These are phyloP conservation scores for Apostichopus californicus DNA, from an alignment of 35 echinoderm and acorn worm genomes.

Conservation along the genomic window DNA sequence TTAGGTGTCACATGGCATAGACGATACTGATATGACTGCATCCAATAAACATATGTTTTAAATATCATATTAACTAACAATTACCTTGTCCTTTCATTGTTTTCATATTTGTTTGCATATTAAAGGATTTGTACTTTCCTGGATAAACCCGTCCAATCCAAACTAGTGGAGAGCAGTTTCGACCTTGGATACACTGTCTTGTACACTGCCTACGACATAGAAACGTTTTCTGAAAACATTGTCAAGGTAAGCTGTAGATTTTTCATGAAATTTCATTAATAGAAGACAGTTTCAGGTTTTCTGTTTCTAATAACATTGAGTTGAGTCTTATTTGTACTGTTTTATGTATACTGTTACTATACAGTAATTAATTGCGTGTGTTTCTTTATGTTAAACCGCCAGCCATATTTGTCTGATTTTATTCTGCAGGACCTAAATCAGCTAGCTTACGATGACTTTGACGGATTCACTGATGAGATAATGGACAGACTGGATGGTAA, in stretches of 20 bases:
- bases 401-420: background rate
- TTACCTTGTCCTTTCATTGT: background rate
- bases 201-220: conserved; percentile 8
- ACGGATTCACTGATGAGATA: background rate
- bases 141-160: background rate
- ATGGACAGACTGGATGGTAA: conserved; percentile 5
- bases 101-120: background rate
- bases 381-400: too few relatives aligned
- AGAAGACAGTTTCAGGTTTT: too few relatives aligned
- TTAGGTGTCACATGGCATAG: too few relatives aligned
- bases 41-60: too few relatives aligned
- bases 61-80: too few relatives aligned
- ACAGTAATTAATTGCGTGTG: too few relatives aligned
- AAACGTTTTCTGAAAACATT: conserved; percentile 3
- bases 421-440: background rate
- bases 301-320: too few relatives aligned
- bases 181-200: background rate
- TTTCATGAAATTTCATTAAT: background rate
- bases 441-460: conserved; percentile 1
- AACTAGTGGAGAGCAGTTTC: background rate
- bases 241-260: background rate
- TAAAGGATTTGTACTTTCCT: background rate
- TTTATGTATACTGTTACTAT: too few relatives aligned
- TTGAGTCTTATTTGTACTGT: too few relatives aligned
- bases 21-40: too few relatives aligned